Percentiles rank a stretch among this genome's conserved stretches.
Evolutionary conservation across 2,113 vertebrate genomes (phyloP).

Genomic region (Motacilla alba): DNA sequence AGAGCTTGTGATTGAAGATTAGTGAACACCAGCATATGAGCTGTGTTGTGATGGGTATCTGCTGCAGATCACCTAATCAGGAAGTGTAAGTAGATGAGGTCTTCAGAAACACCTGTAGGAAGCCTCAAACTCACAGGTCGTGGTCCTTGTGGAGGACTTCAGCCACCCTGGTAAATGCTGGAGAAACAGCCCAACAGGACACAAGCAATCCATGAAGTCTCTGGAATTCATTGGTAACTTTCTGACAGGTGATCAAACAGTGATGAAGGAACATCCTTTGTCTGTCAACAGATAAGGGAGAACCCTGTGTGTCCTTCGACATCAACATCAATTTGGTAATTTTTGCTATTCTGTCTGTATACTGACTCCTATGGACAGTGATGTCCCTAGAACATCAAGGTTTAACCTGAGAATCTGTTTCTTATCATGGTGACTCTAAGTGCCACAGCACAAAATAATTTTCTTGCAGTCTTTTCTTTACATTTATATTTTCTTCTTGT

Average conservation of each 20-base stretch:
- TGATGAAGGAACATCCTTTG: neutral
- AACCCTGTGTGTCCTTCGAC: neutral
- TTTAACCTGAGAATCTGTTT: neutral
- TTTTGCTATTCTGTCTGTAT: neutral
- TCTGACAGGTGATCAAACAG: neutral
- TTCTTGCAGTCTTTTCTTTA: neutral
- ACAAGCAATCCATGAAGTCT: neutral
- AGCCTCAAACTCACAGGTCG: neutral
- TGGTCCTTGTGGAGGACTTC: neutral
- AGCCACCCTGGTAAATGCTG: neutral
- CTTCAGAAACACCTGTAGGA: neutral
- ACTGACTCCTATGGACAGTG: neutral
- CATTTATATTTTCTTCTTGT: neutral
- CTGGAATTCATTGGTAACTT: neutral
- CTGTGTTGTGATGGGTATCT: neutral
- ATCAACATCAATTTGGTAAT: neutral
- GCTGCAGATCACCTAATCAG: neutral
- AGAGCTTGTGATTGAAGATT: neutral
- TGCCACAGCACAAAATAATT: neutral
- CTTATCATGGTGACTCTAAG: accelerated
- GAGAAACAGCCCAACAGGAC: neutral
- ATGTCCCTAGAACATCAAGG: neutral
- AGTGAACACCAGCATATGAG: neutral
- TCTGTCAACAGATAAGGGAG: neutral
- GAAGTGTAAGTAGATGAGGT: neutral